Evolutionary conservation across 1,140 invertebrate species (phyloP).

Genomic region (Camponotus pennsylvanicus): DNA sequence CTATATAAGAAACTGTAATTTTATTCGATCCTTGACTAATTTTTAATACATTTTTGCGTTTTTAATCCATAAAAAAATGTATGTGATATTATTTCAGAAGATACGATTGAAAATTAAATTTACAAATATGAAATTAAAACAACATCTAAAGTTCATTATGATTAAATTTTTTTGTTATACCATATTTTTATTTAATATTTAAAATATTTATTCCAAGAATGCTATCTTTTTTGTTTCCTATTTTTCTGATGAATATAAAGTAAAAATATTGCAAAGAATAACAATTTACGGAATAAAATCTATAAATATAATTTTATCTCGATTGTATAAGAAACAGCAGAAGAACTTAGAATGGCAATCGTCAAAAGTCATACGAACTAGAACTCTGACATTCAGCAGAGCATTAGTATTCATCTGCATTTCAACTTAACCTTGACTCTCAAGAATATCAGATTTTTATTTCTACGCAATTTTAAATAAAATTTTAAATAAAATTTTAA

Average conservation of each 20-base stretch:
- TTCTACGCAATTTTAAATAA: constrained; percentile 24
- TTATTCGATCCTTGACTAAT: constrained; percentile 17
- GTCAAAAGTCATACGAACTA: constrained; percentile 4
- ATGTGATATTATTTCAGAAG: not conserved
- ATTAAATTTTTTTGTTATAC: not conserved
- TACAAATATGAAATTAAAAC: not conserved
- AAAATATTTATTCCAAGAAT: not conserved
- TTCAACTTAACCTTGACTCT: constrained; percentile 73
- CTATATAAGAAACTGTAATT: not conserved
- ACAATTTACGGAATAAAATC: not conserved
- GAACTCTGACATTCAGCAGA: constrained; percentile 46
- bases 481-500: too few relatives aligned
- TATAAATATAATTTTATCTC: not conserved
- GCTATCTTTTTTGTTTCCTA: not conserved
- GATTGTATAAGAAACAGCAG: not conserved
- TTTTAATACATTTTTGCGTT: not conserved
- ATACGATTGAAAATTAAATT: not conserved
- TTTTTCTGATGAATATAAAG: not conserved
- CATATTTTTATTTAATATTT: constrained; percentile 4
- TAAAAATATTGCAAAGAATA: not conserved
- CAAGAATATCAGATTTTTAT: constrained; percentile 58
- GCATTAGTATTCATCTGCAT: constrained; percentile 76
- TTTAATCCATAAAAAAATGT: constrained; percentile 7
- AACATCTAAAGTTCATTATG: not conserved
- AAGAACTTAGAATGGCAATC: not conserved